Evolutionary conservation across 1,140 invertebrate species (phyloP).

Genomic region (Drosophila mauritiana): DNA sequence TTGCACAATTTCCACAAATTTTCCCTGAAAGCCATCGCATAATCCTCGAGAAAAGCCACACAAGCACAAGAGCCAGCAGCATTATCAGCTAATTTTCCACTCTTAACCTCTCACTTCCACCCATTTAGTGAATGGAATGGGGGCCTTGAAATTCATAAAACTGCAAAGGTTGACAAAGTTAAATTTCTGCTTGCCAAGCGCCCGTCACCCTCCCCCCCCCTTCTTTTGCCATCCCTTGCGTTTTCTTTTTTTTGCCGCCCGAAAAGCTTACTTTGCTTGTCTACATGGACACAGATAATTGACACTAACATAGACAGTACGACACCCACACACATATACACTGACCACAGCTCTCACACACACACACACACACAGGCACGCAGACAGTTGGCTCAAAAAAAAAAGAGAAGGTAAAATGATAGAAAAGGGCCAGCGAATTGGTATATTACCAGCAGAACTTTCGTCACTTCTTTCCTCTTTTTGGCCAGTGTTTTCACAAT

Average conservation of each 20-base stretch:
- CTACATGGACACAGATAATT: conserved; percentile 12
- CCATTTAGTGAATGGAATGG: neutral
- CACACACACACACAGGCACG: neutral
- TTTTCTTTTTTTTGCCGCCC: neutral
- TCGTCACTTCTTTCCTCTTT: conserved; percentile 6
- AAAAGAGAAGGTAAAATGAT: neutral
- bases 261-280: conserved; percentile 18
- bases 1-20: neutral
- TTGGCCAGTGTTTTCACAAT: conserved; percentile 42
- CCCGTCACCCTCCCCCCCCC: neutral
- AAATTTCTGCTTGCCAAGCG: conserved; percentile 16
- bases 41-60: conserved; percentile 27
- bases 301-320: neutral
- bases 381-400: neutral
- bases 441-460: conserved; percentile 1
- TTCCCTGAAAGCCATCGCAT: neutral
- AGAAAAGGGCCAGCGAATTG: conserved; percentile 22
- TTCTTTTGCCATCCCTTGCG: too few relatives aligned
- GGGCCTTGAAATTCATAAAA: conserved; percentile 65
- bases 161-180: conserved; percentile 74
- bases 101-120: conserved; percentile 23
- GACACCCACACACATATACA: conserved; percentile 7
- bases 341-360: conserved; percentile 1
- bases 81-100: conserved; percentile 45
- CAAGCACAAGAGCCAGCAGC: conserved; percentile 23